phyloP scores from a whole-genome alignment of 2,113 vertebrate genomes.

The Megaleporinus macrocephalus region DNA sequence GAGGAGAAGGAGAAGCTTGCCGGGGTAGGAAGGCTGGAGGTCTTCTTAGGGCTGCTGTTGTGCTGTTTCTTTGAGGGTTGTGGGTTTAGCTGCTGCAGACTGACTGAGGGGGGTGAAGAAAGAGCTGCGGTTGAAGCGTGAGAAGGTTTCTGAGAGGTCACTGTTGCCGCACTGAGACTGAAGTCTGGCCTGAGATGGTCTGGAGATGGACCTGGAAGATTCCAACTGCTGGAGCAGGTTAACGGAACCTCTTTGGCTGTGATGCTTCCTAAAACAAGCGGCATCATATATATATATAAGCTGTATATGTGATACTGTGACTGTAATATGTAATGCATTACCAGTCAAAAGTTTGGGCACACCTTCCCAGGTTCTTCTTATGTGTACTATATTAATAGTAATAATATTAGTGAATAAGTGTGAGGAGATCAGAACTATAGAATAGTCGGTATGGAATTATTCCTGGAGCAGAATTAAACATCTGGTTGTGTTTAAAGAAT shows the following conservation, averaged over 20 bases:
- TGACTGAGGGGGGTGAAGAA: not conserved
- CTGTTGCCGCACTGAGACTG: not conserved
- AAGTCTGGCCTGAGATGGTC: not conserved
- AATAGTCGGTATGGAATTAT: no score
- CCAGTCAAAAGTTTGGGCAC: no score
- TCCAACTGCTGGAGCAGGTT: not conserved
- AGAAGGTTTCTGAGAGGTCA: not conserved
- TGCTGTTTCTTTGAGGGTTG: not conserved
- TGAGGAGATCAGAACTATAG: no score
- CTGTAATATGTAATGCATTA: no score
- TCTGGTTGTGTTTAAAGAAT: no score
- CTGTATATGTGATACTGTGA: not conserved
- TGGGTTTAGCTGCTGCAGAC: not conserved
- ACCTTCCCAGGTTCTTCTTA: no score
- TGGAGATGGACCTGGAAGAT: not conserved
- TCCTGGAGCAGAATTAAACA: no score
- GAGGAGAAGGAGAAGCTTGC: not conserved
- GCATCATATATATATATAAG: no score
- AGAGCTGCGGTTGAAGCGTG: no score
- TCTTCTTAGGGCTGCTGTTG: not conserved
- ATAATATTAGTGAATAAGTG: no score
- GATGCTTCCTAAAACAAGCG: slow-evolving; percentile 31
- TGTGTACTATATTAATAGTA: no score
- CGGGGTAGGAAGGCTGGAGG: not conserved
- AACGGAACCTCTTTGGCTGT: slow-evolving; percentile 34